Evolutionary conservation across 2,113 vertebrate genomes (phyloP), one percentile per base, ranked within the genome.

Genomic region (Catharus bicknelli): DNA sequence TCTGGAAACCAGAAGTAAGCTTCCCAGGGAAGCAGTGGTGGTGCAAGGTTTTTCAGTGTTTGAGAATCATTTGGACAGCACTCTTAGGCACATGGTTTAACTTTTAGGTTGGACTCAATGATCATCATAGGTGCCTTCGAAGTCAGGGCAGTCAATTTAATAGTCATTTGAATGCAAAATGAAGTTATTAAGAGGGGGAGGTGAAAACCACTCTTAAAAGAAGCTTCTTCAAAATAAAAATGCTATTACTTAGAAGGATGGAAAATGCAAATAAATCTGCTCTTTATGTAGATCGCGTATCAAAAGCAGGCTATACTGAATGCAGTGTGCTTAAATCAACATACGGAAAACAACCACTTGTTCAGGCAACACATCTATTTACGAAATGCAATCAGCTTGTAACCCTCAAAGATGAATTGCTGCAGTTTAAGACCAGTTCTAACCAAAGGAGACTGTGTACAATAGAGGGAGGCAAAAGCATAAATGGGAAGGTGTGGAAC

Each of bases 251-350:
- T 19, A 14, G 53, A 64, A 80, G 20, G 11, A 34, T 58, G 62
- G 12, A 76, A 55, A 84, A 18, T 21, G 14, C n/a, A 73, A 47
- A 72, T 68, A 61, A 10, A 69, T 40, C 38, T 43, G 9, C 9
- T 68, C 3, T 76, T 57, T 25, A 34, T 15, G 25, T 25, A 75
- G 10, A 32, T 38, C 0, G 0, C 66, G 13, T 48, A 69, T 32
- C n/a, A 83, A 45, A 34, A 42, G 13, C 26, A 50, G 29, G 29
- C 34, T 58, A 13, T 29, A 57, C 13, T 13, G 25, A 53, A 15
- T 13, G 15, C 30, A 78, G 11, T 1, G 4, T 22, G 15, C 34
- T 70, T 82, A 67, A 81, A 19, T 10, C 34, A 72, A 48, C 62
- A n/a, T 43, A 20, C 36, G 70, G 51, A 40, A 80, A 76, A 54